Conservation (phyloP, 2,113 vertebrate genomes). For the Prunella himalayana region DNA sequence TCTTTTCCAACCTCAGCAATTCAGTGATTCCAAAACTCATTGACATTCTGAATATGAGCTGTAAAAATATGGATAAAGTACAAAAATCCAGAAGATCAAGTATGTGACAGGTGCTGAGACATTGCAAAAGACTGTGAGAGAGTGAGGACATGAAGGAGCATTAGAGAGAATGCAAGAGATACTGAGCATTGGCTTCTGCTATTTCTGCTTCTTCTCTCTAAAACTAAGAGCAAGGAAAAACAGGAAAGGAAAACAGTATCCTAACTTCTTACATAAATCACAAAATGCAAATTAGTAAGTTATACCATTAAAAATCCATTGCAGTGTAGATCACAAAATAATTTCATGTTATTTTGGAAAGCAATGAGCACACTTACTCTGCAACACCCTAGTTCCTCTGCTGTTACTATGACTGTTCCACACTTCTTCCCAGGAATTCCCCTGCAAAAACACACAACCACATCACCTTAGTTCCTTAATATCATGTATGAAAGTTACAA, state of each 20-base stretch:
- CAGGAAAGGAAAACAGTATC: background rate
- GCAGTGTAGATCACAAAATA: background rate
- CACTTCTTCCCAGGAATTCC: constrained; percentile 96
- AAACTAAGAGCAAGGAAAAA: background rate
- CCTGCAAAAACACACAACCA: constrained; percentile 70
- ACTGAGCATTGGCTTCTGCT: background rate
- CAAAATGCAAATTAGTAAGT: background rate
- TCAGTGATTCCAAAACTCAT: background rate
- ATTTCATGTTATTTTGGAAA: background rate
- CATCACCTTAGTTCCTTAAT: background rate
- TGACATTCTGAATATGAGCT: background rate
- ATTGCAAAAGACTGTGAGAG: background rate
- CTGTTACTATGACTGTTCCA: constrained; percentile 91
- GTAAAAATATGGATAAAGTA: background rate
- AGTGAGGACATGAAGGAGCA: background rate
- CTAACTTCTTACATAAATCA: background rate
- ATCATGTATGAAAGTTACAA: background rate
- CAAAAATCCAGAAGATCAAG: background rate
- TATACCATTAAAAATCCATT: background rate
- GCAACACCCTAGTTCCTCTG: constrained; percentile 94
- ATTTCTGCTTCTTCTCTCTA: background rate
- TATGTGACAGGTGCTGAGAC: background rate
- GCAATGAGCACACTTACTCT: constrained; percentile 78
- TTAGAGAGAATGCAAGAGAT: background rate
- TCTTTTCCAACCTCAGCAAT: background rate